Base-by-base conservation (phyloP, 2,113 vertebrate species). In the Aegotheles bennettii region DNA sequence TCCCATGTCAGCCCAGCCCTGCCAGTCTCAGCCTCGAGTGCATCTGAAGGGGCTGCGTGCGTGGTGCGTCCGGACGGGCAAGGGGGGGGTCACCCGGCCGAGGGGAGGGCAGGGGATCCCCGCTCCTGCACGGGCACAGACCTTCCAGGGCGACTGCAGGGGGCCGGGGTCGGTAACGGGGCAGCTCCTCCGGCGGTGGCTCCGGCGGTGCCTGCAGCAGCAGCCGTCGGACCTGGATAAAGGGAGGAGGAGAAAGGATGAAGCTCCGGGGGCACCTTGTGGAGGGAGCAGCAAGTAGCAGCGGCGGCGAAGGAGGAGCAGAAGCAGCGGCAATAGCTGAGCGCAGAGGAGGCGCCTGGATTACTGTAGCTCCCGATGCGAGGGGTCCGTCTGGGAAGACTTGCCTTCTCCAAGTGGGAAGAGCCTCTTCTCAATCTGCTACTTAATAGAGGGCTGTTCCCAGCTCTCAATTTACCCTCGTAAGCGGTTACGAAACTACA, bases 361-460 rank as follows among this genome's bases (percentile, higher is more conserved):
- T 76, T 17, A 54, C 75, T 68, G 90, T 92, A 87, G 97, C 96
- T 93, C 96, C 95, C 54, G 67, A 79, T 86, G 92, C 50, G 69
- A 95, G 95, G 95, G 92, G 90, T 97, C 95, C 95, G 94, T 93
- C 96, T 97, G 97, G 97, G 96, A 97, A 97, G 96, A 97, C 98
- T 98, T 87, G 97, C 98, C 98, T 96, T 90, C 92, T 98, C 97
- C 98, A 98, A 99, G 98, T 99, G 99, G 98, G 98, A 98, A 97
- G 98, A 98, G 96, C 95, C 98, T 98, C 97, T 97, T 96, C 97
- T 96, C 98, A 95, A 97, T 96, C 98, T 96, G 99, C 98, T 99
- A 97, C 99, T 99, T 99, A 99, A 99, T 97, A 98, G 98, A 99
- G 98, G 99, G 99, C 98, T 98, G 98, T 97, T 98, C 99, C 98